Percentiles rank a stretch among this genome's conserved stretches.
Conservation (phyloP, 1,140 invertebrate species). For the Drosophila parvula region DNA sequence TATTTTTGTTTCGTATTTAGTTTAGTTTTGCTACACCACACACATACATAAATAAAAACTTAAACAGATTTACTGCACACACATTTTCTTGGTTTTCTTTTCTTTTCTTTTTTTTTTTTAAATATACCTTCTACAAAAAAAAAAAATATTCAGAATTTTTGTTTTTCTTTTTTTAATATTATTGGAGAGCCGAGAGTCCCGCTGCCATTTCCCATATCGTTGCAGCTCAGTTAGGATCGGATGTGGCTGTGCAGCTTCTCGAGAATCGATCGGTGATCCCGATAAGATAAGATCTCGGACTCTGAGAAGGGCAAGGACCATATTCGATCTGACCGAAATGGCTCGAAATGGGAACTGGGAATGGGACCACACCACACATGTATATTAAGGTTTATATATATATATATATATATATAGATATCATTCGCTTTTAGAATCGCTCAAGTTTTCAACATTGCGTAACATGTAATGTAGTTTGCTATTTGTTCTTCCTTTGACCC, state of each 20-base stretch:
- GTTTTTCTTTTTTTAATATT: constrained; percentile 29
- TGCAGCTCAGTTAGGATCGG: neutral
- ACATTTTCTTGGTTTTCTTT: constrained; percentile 54
- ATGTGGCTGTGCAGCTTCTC: neutral
- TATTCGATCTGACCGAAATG: neutral
- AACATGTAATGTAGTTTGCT: constrained; percentile 51
- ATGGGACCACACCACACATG: neutral
- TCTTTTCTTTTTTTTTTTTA: constrained; percentile 10
- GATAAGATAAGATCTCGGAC: constrained; percentile 26
- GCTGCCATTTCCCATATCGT: constrained; percentile 1
- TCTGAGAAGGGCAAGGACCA: neutral
- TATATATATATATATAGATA: constrained; percentile 32
- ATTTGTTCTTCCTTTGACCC: constrained; percentile 55
- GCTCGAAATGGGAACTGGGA: constrained; percentile 15
- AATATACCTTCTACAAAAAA: constrained; percentile 64
- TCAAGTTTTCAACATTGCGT: constrained; percentile 73
- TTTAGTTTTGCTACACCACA: constrained; percentile 59
- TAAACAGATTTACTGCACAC: constrained; percentile 81
- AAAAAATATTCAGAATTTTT: constrained; percentile 53
- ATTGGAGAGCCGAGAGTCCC: neutral
- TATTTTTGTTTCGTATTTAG: constrained; percentile 54
- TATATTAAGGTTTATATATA: constrained; percentile 26
- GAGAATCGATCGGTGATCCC: neutral
- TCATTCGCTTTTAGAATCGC: constrained; percentile 63
- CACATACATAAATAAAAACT: constrained; percentile 80